Evolutionary conservation across 35 echinoderm and acorn worm genomes (phyloP), one percentile per base, ranked within the genome.

Genomic region (Ophioderma brevispina): DNA sequence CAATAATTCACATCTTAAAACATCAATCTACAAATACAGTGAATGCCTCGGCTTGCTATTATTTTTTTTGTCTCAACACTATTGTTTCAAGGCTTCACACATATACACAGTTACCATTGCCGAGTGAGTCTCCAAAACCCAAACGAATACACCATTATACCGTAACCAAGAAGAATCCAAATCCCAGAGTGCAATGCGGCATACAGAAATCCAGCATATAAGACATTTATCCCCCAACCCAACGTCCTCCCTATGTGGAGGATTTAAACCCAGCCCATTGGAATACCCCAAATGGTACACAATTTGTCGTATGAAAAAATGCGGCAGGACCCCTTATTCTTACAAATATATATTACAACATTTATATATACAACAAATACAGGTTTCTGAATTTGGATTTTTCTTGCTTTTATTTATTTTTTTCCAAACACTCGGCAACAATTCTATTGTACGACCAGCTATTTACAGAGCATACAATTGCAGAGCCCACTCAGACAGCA

Each of bases 291-390:
- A 15, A 18, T 3, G 23, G 17, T 25, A 70, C 15, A 70, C 10
- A 3, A 25, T 70, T 70, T 25, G 28, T 70, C 59, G n/a, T 70
- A 70, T 25, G 59, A 70, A 70, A 70, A 70, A 70, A 25, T 3
- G 59, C 4, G n/a, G 28, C 59, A 70, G 5, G 23, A 70, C 15
- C n/a, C n/a, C 59, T 15, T 70, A 13, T 70, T 70, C 15, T 70
- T 70, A 70, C 59, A 70, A 70, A 70, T 70, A 70, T 70, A 70
- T 70, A 70, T 70, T 70, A 70, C 59, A 70, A 70, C 59, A 70
- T 70, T 70, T 70, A 30, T 70, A 70, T 70, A 30, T 70, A 70
- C 59, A 70, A 70, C 17, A 70, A 70, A 70, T 70, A 70, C 59
- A 70, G 23, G 28, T 2, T 30, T 25, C 59, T 70, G 23, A 1